Evolutionary conservation across 2,888 invertebrate species (phyloP).

Genomic region (Diogma glabrata): DNA sequence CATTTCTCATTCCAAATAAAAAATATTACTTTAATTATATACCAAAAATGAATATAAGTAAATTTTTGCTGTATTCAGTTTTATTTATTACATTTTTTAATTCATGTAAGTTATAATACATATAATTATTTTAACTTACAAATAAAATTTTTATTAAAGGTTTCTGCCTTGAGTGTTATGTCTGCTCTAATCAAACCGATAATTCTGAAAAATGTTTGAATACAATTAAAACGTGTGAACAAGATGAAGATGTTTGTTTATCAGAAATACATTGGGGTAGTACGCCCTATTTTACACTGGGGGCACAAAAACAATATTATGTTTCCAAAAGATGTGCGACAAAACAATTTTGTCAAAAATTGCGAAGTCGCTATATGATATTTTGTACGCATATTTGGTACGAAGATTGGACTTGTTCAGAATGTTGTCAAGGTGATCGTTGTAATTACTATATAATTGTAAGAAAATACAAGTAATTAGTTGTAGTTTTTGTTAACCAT

Average conservation of each 20-base stretch:
- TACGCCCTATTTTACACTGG: slow-evolving; percentile 90
- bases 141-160: too few relatives aligned
- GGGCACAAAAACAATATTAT: slow-evolving; percentile 85
- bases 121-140: too few relatives aligned
- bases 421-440: slow-evolving; percentile 90
- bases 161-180: slow-evolving; percentile 66
- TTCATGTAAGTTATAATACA: too few relatives aligned
- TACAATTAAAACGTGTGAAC: slow-evolving; percentile 82
- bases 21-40: too few relatives aligned
- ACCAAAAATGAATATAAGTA: too few relatives aligned
- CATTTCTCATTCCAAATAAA: too few relatives aligned
- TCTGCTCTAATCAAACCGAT: slow-evolving; percentile 84
- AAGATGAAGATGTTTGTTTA: slow-evolving; percentile 74
- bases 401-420: slow-evolving; percentile 91
- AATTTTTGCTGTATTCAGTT: too few relatives aligned
- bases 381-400: slow-evolving; percentile 88
- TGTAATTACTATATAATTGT: slow-evolving; percentile 94
- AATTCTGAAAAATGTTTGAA: slow-evolving; percentile 87
- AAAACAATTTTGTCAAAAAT: slow-evolving; percentile 62
- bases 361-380: slow-evolving; percentile 57
- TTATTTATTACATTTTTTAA: too few relatives aligned
- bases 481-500: too few relatives aligned
- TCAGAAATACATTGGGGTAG: slow-evolving; percentile 85
- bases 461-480: too few relatives aligned
- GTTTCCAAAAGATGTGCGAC: slow-evolving; percentile 84